Percentiles rank a stretch among this genome's conserved stretches.
These are phyloP conservation scores for Hyla sarda DNA, from an alignment of 2,113 vertebrate genomes.

Conservation along the genomic window DNA sequence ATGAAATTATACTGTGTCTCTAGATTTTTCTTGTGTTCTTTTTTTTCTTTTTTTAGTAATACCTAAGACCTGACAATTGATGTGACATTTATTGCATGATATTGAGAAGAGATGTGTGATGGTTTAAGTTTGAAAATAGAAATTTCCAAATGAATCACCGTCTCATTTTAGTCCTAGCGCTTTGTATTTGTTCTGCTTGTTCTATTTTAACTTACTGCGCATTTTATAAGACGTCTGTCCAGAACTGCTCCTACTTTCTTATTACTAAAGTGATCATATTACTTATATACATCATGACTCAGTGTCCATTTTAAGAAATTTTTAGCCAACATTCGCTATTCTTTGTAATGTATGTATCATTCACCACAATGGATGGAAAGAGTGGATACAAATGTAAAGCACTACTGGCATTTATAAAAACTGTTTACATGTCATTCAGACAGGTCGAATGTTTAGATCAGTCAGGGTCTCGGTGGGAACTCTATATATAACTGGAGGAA, in stretches of 20 bases:
- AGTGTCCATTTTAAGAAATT: neutral
- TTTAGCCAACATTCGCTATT: neutral
- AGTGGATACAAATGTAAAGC: neutral
- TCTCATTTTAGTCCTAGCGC: neutral
- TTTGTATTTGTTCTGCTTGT: neutral
- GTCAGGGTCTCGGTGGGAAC: too few species aligned
- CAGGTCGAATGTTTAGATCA: too few species aligned
- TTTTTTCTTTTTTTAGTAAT: neutral
- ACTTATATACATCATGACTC: neutral
- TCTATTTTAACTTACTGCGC: neutral
- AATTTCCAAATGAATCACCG: neutral
- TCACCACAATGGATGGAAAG: too few species aligned
- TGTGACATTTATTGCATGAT: constrained; percentile 1
- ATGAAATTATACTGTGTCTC: neutral
- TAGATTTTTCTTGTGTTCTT: neutral
- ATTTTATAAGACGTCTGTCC: neutral
- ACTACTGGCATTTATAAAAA: too few species aligned
- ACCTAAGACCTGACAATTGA: neutral
- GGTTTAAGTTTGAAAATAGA: neutral
- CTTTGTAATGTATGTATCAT: too few species aligned
- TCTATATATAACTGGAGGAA: too few species aligned
- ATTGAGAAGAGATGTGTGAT: neutral
- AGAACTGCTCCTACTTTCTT: neutral
- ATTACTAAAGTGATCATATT: neutral
- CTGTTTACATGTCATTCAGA: too few species aligned